Conservation (phyloP, 2,888 invertebrate species). For the Laspeyria flexula region DNA sequence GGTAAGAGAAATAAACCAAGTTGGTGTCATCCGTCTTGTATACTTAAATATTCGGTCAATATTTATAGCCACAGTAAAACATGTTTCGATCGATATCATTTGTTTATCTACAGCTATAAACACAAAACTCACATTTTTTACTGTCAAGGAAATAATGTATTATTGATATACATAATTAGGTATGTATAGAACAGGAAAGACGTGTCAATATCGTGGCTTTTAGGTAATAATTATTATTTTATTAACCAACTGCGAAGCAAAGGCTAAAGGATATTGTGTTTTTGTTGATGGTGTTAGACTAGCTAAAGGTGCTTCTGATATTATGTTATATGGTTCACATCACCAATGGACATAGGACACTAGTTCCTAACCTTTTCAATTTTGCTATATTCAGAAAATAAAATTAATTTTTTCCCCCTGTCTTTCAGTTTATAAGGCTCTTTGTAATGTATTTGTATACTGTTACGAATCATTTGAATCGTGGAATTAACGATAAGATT, state of each 20-base stretch:
- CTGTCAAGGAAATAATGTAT: neutral
- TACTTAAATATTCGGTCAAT: neutral
- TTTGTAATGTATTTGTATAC: neutral
- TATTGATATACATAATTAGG: neutral
- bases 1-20: neutral
- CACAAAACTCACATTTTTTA: neutral
- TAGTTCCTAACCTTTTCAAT: too few species aligned
- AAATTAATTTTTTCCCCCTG: too few species aligned
- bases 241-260: too few species aligned
- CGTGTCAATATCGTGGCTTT: too few species aligned
- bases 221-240: too few species aligned
- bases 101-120: neutral
- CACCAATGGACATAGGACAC: too few species aligned
- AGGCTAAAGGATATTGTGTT: too few species aligned
- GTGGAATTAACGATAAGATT: neutral
- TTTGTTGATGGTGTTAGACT: too few species aligned
- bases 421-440: too few species aligned
- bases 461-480: neutral
- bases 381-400: too few species aligned
- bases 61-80: neutral
- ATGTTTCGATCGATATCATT: neutral
- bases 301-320: too few species aligned
- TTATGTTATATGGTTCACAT: too few species aligned
- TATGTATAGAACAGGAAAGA: neutral
- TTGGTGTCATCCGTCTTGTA: neutral